These are phyloP conservation scores for Anas georgica DNA, from an alignment of 2,797 vertebrate species.

Conservation along the genomic window DNA sequence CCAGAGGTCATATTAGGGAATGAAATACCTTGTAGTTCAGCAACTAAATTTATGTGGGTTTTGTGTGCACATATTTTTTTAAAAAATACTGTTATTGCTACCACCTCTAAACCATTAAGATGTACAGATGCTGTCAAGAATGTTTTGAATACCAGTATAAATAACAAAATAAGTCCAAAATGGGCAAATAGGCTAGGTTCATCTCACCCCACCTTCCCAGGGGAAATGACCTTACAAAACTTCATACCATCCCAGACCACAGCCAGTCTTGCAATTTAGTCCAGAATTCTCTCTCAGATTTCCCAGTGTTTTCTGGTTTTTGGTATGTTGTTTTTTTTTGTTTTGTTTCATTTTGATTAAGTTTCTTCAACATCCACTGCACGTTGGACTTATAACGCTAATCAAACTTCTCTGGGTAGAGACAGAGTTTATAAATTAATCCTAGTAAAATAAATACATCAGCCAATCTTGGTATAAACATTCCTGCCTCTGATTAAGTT, in stretches of 20 bases:
- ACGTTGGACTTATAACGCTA: background rate
- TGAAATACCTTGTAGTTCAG: background rate
- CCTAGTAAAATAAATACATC: slow-evolving; percentile 52
- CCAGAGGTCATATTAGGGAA: background rate
- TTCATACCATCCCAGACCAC: background rate
- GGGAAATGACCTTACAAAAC: background rate
- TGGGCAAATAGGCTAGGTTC: background rate
- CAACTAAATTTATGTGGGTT: background rate
- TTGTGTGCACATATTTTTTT: too few species aligned
- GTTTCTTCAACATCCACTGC: background rate
- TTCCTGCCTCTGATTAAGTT: slow-evolving; percentile 35
- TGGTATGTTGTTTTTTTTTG: too few species aligned
- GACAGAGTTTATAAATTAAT: slow-evolving; percentile 41
- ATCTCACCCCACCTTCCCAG: too few species aligned
- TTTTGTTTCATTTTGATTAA: background rate
- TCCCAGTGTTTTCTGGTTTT: background rate
- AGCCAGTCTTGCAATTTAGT: background rate
- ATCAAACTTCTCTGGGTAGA: slow-evolving; percentile 52
- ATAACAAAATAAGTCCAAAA: background rate
- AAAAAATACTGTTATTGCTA: background rate
- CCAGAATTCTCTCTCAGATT: background rate
- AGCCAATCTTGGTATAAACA: slow-evolving; percentile 40
- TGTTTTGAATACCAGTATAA: background rate
- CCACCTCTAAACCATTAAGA: background rate
- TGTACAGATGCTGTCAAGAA: background rate